These are phyloP conservation scores for Eudiplozoon nipponicum DNA, from an alignment of 2,888 invertebrate species.

Conservation along the genomic window DNA sequence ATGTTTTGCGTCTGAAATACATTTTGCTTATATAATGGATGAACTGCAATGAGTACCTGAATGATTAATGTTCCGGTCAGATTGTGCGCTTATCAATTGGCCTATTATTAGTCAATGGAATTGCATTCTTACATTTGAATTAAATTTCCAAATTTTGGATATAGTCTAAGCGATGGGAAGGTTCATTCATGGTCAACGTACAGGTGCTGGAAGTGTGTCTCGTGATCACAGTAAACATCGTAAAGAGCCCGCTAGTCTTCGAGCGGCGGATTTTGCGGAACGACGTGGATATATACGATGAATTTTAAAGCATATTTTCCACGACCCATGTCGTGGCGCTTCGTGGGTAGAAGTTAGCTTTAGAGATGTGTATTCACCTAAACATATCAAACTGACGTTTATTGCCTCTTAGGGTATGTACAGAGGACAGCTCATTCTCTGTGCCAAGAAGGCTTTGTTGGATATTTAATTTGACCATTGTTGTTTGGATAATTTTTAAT, in stretches of 20 bases:
- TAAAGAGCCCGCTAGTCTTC: slow-evolving; percentile 83
- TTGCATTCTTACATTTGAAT: too few relatives aligned
- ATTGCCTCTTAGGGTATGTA: slow-evolving; percentile 96
- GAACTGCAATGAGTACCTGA: too few relatives aligned
- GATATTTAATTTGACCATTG: too few relatives aligned
- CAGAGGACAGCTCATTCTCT: slow-evolving; percentile 93
- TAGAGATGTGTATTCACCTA: slow-evolving; percentile 88
- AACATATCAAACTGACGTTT: slow-evolving; percentile 71
- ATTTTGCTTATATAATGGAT: too few relatives aligned
- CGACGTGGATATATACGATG: slow-evolving; percentile 96
- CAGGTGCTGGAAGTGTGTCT: slow-evolving; percentile 94
- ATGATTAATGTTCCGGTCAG: too few relatives aligned
- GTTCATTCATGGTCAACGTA: slow-evolving; percentile 97
- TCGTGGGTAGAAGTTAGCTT: slow-evolving; percentile 82
- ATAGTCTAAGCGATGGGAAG: too few relatives aligned
- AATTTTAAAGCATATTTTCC: slow-evolving; percentile 83
- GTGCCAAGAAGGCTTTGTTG: slow-evolving; percentile 89
- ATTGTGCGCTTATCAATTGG: too few relatives aligned
- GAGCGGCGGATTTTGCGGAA: slow-evolving; percentile 77
- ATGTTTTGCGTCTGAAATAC: too few relatives aligned
- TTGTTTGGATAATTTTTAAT: too few relatives aligned
- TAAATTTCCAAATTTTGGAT: too few relatives aligned
- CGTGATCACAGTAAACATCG: slow-evolving; percentile 84
- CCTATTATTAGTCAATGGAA: too few relatives aligned
- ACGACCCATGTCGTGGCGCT: slow-evolving; percentile 91